phyloP scores from a whole-genome alignment of 2,888 invertebrate species.

The Chelonus formosanus region DNA sequence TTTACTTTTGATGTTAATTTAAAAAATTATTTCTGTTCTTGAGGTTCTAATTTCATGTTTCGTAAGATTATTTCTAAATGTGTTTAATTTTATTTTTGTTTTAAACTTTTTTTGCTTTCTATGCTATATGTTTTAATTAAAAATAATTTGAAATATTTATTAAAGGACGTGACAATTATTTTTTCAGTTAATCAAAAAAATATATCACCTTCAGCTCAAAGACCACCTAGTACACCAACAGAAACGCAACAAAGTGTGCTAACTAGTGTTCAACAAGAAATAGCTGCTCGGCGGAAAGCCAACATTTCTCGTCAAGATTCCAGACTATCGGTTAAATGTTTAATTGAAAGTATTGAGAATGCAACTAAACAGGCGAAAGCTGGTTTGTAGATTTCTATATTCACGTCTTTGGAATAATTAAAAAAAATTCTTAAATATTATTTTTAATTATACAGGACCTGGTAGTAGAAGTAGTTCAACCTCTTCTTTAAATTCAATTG shows the following conservation, averaged over 20 bases:
- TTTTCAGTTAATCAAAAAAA: constrained; percentile 59
- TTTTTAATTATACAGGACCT: constrained; percentile 55
- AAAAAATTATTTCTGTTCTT: no score
- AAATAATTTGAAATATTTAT: no score
- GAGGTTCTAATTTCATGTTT: no score
- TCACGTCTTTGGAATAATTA: background rate
- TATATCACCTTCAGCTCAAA: constrained; percentile 55
- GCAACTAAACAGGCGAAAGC: constrained; percentile 78
- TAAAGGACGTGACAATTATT: background rate
- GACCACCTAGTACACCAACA: constrained; percentile 61
- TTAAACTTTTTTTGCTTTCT: no score
- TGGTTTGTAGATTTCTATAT: constrained; percentile 52
- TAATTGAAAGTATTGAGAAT: constrained; percentile 92
- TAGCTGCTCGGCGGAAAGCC: constrained; percentile 69
- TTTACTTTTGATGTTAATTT: no score
- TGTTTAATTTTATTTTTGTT: no score
- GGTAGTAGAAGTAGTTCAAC: constrained; percentile 74
- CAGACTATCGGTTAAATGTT: constrained; percentile 85
- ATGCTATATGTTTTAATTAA: no score
- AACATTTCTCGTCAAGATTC: constrained; percentile 74
- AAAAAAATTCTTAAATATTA: background rate
- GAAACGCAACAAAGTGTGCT: constrained; percentile 68
- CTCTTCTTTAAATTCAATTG: constrained; percentile 65
- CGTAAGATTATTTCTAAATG: no score
- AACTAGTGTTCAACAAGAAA: constrained; percentile 69